Base-by-base conservation (phyloP, 2,113 vertebrate species). In the Crocuta crocuta region DNA sequence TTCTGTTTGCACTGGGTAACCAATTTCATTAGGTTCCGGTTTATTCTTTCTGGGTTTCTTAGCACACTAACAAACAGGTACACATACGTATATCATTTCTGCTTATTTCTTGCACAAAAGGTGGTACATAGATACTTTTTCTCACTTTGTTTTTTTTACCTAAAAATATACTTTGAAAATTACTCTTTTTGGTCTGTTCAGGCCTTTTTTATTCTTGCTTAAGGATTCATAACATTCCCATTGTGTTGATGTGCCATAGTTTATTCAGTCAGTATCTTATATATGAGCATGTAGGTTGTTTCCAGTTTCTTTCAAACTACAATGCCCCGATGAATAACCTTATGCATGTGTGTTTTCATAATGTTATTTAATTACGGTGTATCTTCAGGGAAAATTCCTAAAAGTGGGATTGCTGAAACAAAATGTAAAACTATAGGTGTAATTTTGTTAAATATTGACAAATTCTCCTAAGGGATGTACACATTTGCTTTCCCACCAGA, bases 381-480 rank as follows among this genome's bases (percentile, higher is more conserved):
- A 31, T 97, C 45, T 91, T 92, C 70, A 93, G 70, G 61, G 78
- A 70, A 79, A 76, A 89, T 97, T 91, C 35, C 74, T 33, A 50
- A 58, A 79, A 87, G 33, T 76, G 28, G 19, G 13, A 28, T 85
- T 90, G 33, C 39, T 87, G 61, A 58, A 66, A 85, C 66, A 79
- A 65, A 93, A 39, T 7, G 0, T 50, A n/a, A 50, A 63, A 28
- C 63, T 26, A 3, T 33, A 21, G 19, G 7, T 0, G 35, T 70
- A 21, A n/a, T 83, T 93, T 50, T 79, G 33, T 83, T 74, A 53
- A 7, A 66, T 92, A 23, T 63, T 92, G 70, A 45, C 43, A 79
- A 21, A 28, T 74, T 91, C 80, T 94, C 58, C 16, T 85, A 55
- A 88, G 17, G 15, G 15, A 58, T 88, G 53, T 71, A 16, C 33